phyloP scores from a whole-genome alignment of 2,113 vertebrate genomes.

The Excalfactoria chinensis region DNA sequence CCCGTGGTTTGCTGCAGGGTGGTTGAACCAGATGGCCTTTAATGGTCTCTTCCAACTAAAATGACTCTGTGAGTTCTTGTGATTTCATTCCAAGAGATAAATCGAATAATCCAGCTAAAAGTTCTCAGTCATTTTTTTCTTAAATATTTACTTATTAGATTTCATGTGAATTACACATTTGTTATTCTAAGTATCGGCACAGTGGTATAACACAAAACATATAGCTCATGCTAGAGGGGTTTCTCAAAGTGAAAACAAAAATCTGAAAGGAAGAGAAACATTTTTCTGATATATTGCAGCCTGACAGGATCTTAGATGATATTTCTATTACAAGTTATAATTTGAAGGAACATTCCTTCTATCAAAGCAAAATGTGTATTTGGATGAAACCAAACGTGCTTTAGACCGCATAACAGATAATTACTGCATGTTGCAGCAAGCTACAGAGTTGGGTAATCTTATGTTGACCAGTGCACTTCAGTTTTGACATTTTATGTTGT shows the following conservation, averaged over 20 bases:
- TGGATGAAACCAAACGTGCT: not conserved
- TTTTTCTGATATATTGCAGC: not conserved
- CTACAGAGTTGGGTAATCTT: not conserved
- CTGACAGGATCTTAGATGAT: not conserved
- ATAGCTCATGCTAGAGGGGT: not conserved
- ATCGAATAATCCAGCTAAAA: not conserved
- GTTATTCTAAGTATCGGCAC: conserved; percentile 27
- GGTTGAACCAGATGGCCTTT: not conserved
- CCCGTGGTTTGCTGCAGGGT: too few species aligned
- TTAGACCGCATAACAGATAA: not conserved
- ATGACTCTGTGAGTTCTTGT: not conserved
- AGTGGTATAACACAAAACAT: not conserved
- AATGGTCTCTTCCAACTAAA: not conserved
- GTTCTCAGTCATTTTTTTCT: not conserved
- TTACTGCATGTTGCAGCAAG: not conserved
- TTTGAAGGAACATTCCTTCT: not conserved
- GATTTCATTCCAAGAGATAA: not conserved
- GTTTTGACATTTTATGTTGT: not conserved
- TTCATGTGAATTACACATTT: not conserved
- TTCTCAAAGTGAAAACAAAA: not conserved
- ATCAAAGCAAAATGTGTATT: not conserved
- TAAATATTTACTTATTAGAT: not conserved
- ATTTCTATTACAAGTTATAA: not conserved
- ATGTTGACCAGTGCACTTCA: not conserved
- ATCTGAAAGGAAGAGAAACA: not conserved